Evolutionary conservation across 2,888 invertebrate species (phyloP).

Genomic region (Andrena marginata): DNA sequence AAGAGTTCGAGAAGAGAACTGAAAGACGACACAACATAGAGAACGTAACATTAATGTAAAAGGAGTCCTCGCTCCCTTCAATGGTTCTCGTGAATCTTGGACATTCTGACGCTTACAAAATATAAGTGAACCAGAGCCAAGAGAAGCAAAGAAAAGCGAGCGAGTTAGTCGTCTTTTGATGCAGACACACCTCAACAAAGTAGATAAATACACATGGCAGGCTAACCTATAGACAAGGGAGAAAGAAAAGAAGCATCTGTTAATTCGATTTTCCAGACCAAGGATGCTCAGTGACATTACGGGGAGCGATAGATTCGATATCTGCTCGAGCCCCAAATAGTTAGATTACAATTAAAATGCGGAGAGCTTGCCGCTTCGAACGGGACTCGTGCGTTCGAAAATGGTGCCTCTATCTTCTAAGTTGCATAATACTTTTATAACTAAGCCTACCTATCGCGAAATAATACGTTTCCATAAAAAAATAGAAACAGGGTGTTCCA

Average conservation of each 20-base stretch:
- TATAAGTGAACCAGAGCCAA: slow-evolving; percentile 67
- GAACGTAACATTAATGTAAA: neutral
- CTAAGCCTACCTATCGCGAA: slow-evolving; percentile 9
- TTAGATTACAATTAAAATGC: slow-evolving; percentile 80
- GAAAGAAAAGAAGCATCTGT: slow-evolving; percentile 9
- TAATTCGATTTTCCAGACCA: slow-evolving; percentile 72
- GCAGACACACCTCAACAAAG: neutral
- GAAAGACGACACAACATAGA: neutral
- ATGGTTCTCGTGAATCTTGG: slow-evolving; percentile 45
- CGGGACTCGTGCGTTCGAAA: slow-evolving; percentile 3
- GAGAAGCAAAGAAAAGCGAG: slow-evolving; percentile 44
- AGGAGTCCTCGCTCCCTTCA: slow-evolving; percentile 22
- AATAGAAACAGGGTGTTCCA: neutral
- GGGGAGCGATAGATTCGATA: slow-evolving; percentile 75
- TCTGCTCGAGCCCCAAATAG: slow-evolving; percentile 77
- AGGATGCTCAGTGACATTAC: slow-evolving; percentile 82
- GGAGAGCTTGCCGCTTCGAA: slow-evolving; percentile 72
- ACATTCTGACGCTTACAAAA: slow-evolving; percentile 73
- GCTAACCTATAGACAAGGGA: neutral
- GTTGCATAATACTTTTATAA: neutral
- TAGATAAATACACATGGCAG: slow-evolving; percentile 4
- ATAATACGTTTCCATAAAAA: slow-evolving; percentile 22
- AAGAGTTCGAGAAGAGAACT: slow-evolving; percentile 33
- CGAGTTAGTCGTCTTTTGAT: slow-evolving; percentile 7
- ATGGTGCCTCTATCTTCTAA: neutral